Percentiles rank a stretch among this genome's conserved stretches.
Conservation (phyloP, 2,113 vertebrate genomes). For the Varanus salvator region DNA sequence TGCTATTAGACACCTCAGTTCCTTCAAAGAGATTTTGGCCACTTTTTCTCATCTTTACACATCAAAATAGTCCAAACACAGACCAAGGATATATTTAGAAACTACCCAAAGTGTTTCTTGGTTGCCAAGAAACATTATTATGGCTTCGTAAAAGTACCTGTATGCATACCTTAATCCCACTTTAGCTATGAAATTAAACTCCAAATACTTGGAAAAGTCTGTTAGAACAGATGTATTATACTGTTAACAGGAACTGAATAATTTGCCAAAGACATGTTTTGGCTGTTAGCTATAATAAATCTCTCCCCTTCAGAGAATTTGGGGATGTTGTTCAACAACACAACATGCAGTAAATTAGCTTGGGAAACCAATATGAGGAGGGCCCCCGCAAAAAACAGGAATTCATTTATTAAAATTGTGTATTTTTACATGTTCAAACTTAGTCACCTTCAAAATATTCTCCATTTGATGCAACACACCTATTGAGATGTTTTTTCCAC, state of each 20-base stretch:
- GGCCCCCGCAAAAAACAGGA: too few relatives aligned
- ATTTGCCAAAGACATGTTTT: neutral
- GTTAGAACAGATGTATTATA: neutral
- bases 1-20: neutral
- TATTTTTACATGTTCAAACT: too few relatives aligned
- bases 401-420: too few relatives aligned
- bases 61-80: slow-evolving; percentile 19
- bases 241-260: neutral
- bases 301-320: neutral
- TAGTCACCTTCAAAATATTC: too few relatives aligned
- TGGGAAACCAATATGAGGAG: too few relatives aligned
- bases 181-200: neutral
- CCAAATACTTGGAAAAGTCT: neutral
- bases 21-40: neutral
- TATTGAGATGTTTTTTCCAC: too few relatives aligned
- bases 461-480: too few relatives aligned
- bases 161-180: neutral
- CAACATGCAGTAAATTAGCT: too few relatives aligned
- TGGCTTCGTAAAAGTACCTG: neutral
- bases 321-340: neutral
- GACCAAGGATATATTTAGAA: neutral
- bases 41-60: neutral
- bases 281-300: neutral
- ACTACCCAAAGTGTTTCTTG: neutral
- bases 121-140: neutral